Evolutionary conservation across 2,888 invertebrate species (phyloP), one percentile per base, ranked within the genome.

Genomic region (Sphinx pinastri): DNA sequence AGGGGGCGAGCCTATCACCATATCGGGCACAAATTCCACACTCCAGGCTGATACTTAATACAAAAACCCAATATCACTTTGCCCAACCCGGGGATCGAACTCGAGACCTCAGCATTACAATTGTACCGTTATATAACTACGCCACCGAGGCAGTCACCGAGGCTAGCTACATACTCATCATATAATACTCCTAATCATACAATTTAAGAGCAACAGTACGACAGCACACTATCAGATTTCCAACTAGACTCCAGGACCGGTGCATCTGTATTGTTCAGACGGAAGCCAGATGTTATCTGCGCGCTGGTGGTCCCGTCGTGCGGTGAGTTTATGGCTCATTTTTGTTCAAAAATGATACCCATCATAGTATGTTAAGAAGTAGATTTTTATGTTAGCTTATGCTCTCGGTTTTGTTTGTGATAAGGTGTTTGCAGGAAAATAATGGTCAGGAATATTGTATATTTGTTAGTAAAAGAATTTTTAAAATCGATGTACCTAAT

Each of bases 231-330:
- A 71, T 72, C 72, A 59, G 72, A 70, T 72, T 59, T 69, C 66
- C 67, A 71, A 68, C 70, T 72, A 70, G 67, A 71, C 71, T 73
- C 71, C 47, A 67, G 63, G 31, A 55, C 45, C 71, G 69, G 69
- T 69, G 70, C 69, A 68, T 68, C 68, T 31, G 58, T 58, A 58
- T 78, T 80, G 80, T 72, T 70, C 70, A 14, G 68, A 75, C 73
- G 76, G 77, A 73, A 74, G 77, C 72, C 68, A 14, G 77, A 80
- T 80, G 72, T 38, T 71, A 79, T 78, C 80, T 63, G 68, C 54
- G 31, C 54, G 31, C 70, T 63, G 19, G 52, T 69, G 47, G 54
- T 63, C 63, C 60, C n/a, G 49, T 13, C 14, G 19, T 49, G 19
- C 12, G 2, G 10, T 10, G 16, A 16, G 16, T 60, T 63, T 49